Evolutionary conservation across 1,140 invertebrate species (phyloP).

Genomic region (Adoxophyes honmai): DNA sequence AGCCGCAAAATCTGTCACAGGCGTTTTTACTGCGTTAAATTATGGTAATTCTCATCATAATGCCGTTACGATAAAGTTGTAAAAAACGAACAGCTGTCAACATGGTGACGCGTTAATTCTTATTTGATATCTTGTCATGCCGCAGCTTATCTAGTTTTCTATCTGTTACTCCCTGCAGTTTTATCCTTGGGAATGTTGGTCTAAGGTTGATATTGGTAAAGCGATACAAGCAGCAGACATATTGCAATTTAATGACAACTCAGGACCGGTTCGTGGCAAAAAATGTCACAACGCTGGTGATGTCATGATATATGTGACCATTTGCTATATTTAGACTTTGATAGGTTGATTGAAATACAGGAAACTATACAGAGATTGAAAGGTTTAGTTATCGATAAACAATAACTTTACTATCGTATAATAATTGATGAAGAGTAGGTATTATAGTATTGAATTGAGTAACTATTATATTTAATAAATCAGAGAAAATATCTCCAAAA

Average conservation of each 20-base stretch:
- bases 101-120: background rate
- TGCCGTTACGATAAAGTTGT: background rate
- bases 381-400: background rate
- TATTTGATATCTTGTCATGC: constrained; percentile 1
- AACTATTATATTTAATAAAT: too few relatives aligned
- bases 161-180: background rate
- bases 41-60: background rate
- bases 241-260: constrained; percentile 32
- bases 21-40: background rate
- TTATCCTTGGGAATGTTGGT: background rate
- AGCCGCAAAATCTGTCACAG: too few relatives aligned
- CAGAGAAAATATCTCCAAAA: too few relatives aligned
- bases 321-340: constrained; percentile 22
- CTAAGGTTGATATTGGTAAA: constrained; percentile 22
- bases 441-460: too few relatives aligned
- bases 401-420: too few relatives aligned
- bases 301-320: constrained; percentile 32
- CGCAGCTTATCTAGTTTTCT: background rate
- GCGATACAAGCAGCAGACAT: constrained; percentile 8
- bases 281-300: constrained; percentile 40
- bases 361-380: background rate
- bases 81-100: constrained; percentile 1
- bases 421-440: too few relatives aligned
- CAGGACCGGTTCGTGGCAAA: constrained; percentile 33
- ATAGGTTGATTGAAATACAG: background rate